Evolutionary conservation across 2,888 invertebrate species (phyloP).

Genomic region (Allygus modestus): DNA sequence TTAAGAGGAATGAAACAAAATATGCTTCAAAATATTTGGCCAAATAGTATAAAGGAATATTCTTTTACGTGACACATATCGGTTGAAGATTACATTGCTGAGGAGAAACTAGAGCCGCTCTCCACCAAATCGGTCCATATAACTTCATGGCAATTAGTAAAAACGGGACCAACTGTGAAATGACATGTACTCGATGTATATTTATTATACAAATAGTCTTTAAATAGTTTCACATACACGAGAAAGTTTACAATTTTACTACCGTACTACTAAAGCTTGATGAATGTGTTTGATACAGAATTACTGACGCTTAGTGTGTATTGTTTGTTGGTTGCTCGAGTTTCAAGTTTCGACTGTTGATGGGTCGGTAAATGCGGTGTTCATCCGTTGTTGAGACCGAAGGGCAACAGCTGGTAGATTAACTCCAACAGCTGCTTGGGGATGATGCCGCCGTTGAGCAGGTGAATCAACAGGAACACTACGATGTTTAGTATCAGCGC

Average conservation of each 20-base stretch:
- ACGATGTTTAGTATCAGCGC: background rate
- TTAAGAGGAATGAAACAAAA: no score
- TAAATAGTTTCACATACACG: slow-evolving; percentile 26
- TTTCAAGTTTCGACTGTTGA: background rate
- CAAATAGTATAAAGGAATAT: no score
- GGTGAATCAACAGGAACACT: slow-evolving; percentile 34
- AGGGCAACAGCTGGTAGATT: slow-evolving; percentile 39
- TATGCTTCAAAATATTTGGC: no score
- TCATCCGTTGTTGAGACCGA: slow-evolving; percentile 46
- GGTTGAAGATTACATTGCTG: no score
- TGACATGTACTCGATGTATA: background rate
- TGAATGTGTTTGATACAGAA: background rate
- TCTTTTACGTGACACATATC: no score
- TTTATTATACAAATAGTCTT: slow-evolving; percentile 43
- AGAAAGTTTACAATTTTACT: slow-evolving; percentile 20
- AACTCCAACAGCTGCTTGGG: slow-evolving; percentile 43
- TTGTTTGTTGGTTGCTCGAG: background rate
- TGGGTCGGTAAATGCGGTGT: slow-evolving; percentile 7
- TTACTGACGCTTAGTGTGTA: background rate
- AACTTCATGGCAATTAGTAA: no score
- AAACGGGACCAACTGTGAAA: no score
- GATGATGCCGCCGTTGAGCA: slow-evolving; percentile 46
- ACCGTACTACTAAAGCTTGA: background rate
- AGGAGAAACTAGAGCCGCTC: no score
- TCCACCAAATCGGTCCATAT: no score